phyloP scores from a whole-genome alignment of 2,797 vertebrate species.

The Poeciliopsis presidionis region DNA sequence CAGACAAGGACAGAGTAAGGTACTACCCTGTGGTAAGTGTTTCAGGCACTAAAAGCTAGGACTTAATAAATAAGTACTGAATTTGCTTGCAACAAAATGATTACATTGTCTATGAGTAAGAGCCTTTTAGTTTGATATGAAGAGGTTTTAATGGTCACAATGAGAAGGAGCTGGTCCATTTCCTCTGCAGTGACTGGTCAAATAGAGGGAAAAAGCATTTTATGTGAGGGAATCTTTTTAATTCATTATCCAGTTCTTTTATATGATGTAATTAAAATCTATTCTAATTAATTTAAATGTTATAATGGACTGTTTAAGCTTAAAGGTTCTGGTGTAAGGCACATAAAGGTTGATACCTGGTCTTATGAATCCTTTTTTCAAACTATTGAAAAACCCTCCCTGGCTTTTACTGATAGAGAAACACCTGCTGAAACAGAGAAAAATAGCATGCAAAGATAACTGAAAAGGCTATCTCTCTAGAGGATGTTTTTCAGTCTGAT shows the following conservation, averaged over 20 bases:
- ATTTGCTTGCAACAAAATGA: slow-evolving; percentile 30
- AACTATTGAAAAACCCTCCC: slow-evolving; percentile 30
- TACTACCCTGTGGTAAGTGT: background rate
- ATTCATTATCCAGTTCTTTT: background rate
- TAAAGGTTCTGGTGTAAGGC: slow-evolving; percentile 42
- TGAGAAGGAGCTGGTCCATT: slow-evolving; percentile 17
- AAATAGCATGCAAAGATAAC: slow-evolving; percentile 4
- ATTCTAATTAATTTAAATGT: slow-evolving; percentile 61
- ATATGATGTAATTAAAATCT: slow-evolving; percentile 57
- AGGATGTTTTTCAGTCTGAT: slow-evolving; percentile 16
- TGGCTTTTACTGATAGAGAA: slow-evolving; percentile 33
- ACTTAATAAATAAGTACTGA: slow-evolving; percentile 6
- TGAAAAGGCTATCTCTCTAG: slow-evolving; percentile 27
- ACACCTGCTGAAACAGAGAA: slow-evolving; percentile 21
- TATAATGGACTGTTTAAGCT: slow-evolving; percentile 33
- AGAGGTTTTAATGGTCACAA: slow-evolving; percentile 17
- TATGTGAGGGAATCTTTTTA: slow-evolving; percentile 4
- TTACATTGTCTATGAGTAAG: slow-evolving; percentile 20
- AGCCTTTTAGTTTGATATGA: slow-evolving; percentile 22
- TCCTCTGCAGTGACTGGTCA: slow-evolving; percentile 15
- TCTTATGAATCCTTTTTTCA: slow-evolving; percentile 50
- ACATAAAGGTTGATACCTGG: slow-evolving; percentile 48
- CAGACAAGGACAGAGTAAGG: background rate
- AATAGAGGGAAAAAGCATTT: slow-evolving; percentile 23
- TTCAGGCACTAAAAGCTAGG: slow-evolving; percentile 23